Evolutionary conservation across 2,797 vertebrate species (phyloP), one percentile per base, ranked within the genome.

Genomic region (Thripadectes ignobilis): DNA sequence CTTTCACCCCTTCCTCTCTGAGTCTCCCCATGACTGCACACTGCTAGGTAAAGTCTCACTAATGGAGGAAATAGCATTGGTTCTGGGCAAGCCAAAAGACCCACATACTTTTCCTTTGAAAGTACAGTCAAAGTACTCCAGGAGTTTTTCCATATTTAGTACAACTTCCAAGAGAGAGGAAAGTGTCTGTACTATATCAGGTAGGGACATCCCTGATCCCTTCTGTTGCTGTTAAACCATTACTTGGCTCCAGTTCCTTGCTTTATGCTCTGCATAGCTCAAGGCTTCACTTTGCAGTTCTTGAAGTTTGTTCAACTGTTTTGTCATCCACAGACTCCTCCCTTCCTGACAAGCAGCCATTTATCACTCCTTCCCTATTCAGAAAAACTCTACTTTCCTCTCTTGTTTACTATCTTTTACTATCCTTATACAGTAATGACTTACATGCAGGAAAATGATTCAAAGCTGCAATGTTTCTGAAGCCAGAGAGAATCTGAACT

Each of bases 271-370:
- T 80, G 39, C 32, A 32, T 46, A 77, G 57, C 57, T 94, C 84
- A 91, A 71, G 39, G 39, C 63, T 91, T 93, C 2, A 0, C 43
- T 89, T 48, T 59, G 29, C 66, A 88, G 54, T 39, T 80, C 75
- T 69, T 75, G 54, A 93, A 79, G 32, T 82, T 82, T 68, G 43
- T 93, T 93, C 85, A 94, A 66, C 65, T 73, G 39, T 68, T 68
- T 93, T 80, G 69, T 80, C 65, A 89, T 68, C 14, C 43, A 61
- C 46, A 62, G 20, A 62, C 67, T 82, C 67, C 78, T 91, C 75
- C 65, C 24, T 20, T 92, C 83, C 61, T 65, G 21, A 83, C 87
- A 86, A 78, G 46, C 11, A 91, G 54, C 30, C 84, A 80, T 67
- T 57, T 88, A 30, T 90, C 14, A 39, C 36, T 66, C 27, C 39